A percentile compares a stretch with the other conserved stretches of the same genome.
phyloP scores from a whole-genome alignment of 2,113 vertebrate species.

The Himantopus leucocephalus region DNA sequence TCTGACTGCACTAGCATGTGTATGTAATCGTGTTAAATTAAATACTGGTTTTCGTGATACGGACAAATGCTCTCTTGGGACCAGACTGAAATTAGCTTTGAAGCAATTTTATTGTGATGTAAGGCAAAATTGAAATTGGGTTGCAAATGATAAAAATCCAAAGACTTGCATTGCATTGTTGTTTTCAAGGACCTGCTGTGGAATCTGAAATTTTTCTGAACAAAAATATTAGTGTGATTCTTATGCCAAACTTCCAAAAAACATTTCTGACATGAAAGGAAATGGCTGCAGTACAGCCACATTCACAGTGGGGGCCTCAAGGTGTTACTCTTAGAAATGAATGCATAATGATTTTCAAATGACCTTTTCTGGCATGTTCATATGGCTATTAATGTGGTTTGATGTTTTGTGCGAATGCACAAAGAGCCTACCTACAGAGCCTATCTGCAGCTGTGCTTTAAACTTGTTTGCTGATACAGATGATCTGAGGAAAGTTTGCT shows the following conservation, averaged over 20 bases:
- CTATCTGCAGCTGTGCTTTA: background rate
- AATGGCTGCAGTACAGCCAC: background rate
- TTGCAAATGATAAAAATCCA: conserved; percentile 26
- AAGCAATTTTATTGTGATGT: conserved; percentile 22
- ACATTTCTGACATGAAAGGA: conserved; percentile 6
- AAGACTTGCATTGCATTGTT: background rate
- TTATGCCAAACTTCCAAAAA: background rate
- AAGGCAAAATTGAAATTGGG: background rate
- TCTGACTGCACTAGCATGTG: background rate
- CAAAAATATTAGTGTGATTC: background rate
- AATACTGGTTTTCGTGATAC: background rate
- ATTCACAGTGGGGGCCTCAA: background rate
- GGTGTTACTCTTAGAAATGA: conserved; percentile 43
- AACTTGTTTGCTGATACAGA: background rate
- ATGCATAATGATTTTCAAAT: conserved; percentile 40
- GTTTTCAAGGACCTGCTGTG: background rate
- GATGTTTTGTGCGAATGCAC: background rate
- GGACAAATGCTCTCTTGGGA: conserved; percentile 1
- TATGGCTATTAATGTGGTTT: background rate
- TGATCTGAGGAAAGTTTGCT: background rate
- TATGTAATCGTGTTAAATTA: background rate
- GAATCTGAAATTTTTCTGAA: background rate
- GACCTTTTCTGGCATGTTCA: conserved; percentile 1
- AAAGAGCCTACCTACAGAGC: background rate
- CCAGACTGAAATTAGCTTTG: conserved; percentile 20